These are phyloP conservation scores for Ceratina australensis DNA, from an alignment of 1,140 invertebrate genomes.

Conservation along the genomic window DNA sequence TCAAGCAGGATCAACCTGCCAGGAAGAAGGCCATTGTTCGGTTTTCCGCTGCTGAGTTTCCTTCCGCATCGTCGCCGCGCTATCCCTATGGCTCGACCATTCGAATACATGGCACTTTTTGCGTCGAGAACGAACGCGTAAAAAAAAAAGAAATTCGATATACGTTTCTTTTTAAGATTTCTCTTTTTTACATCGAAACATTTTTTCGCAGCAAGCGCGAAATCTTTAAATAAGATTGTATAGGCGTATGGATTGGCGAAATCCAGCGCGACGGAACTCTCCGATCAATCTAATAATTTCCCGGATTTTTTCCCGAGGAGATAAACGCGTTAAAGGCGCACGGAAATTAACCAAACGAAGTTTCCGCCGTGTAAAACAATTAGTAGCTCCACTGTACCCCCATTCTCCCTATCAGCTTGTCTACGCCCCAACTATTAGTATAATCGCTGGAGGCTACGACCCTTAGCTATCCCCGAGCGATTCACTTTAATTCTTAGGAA, in stretches of 20 bases:
- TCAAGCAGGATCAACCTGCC: conserved; percentile 79
- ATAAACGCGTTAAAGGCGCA: conserved; percentile 46
- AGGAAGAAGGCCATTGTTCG: conserved; percentile 72
- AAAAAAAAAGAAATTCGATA: neutral
- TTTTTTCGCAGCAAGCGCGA: too few relatives aligned
- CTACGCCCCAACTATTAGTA: conserved; percentile 69
- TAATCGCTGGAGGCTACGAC: conserved; percentile 66
- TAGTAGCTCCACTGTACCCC: conserved; percentile 56
- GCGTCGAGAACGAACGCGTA: neutral
- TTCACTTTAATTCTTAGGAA: conserved; percentile 68
- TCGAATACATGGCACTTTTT: conserved; percentile 31
- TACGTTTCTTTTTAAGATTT: neutral
- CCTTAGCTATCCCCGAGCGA: conserved; percentile 58
- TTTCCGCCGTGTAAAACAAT: conserved; percentile 63
- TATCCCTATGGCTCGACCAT: conserved; percentile 39
- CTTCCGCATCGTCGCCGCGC: conserved; percentile 64
- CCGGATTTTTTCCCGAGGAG: conserved; percentile 32
- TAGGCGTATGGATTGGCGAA: too few relatives aligned
- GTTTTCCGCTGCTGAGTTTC: conserved; percentile 63
- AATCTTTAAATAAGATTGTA: too few relatives aligned
- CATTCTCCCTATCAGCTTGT: conserved; percentile 56
- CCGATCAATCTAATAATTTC: neutral
- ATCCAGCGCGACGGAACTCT: neutral
- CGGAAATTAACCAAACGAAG: conserved; percentile 57
- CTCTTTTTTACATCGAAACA: too few relatives aligned